Evolutionary conservation across 2,797 vertebrate species (phyloP).

Genomic region (Acropternis orthonyx): DNA sequence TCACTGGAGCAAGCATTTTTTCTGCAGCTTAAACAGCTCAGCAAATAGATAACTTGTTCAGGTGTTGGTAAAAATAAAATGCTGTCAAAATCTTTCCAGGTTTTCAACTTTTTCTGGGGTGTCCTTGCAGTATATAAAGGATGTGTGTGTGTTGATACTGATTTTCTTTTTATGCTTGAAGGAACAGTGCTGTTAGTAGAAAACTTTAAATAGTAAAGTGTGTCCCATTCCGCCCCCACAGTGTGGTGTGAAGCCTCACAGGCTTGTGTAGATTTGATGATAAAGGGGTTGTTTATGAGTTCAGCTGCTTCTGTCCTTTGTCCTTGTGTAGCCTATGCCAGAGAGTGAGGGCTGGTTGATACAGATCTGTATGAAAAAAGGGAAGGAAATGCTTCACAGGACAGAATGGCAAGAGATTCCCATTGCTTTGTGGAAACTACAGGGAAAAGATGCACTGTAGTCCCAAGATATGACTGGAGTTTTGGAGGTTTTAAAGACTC

Average conservation of each 20-base stretch:
- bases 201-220: neutral
- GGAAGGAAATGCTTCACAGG: neutral
- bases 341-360: neutral
- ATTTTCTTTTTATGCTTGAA: neutral
- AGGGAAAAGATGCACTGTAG: neutral
- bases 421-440: neutral
- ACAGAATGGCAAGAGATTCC: neutral
- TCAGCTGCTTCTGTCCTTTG: neutral
- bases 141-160: neutral
- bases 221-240: neutral
- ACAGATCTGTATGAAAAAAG: neutral
- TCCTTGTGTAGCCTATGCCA: neutral
- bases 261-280: neutral
- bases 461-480: neutral
- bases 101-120: neutral
- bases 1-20: neutral
- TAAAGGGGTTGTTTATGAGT: neutral
- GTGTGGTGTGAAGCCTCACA: neutral
- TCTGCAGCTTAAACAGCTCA: neutral
- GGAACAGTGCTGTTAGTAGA: neutral
- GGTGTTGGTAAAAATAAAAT: neutral
- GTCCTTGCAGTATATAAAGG: neutral
- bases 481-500: neutral
- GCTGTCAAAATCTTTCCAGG: neutral
- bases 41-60: neutral